Conservation (phyloP, 2,797 vertebrate species). For the Argya squamiceps region DNA sequence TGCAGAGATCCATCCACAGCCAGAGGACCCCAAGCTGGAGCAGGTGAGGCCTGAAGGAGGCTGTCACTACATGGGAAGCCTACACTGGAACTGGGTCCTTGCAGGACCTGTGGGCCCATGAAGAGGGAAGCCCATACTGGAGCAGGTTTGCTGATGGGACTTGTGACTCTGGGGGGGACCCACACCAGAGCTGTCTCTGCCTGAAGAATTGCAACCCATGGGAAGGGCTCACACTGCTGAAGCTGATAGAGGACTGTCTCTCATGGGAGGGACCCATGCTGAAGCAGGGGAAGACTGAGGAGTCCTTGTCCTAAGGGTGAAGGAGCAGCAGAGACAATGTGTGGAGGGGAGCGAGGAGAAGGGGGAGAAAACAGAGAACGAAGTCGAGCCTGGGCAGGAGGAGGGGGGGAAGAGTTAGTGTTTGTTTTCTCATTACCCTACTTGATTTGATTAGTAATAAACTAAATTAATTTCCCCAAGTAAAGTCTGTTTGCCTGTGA, state of each 20-base stretch:
- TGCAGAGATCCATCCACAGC: background rate
- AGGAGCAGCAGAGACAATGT: background rate
- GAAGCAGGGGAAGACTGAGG: background rate
- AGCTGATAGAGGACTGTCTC: background rate
- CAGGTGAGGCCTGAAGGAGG: background rate
- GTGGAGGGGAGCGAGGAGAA: too few relatives aligned
- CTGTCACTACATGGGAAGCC: too few relatives aligned
- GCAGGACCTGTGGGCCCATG: accelerated
- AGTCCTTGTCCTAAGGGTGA: background rate
- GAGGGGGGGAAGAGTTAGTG: background rate
- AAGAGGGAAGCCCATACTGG: too few relatives aligned
- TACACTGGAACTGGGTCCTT: too few relatives aligned
- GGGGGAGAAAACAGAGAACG: accelerated
- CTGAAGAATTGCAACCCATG: background rate
- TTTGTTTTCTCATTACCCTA: background rate
- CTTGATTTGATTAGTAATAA: background rate
- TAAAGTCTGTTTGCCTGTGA: background rate
- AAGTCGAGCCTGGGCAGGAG: background rate
- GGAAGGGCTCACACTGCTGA: background rate
- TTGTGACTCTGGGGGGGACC: accelerated
- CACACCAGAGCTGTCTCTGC: background rate
- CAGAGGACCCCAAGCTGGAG: accelerated
- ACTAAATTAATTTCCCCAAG: background rate
- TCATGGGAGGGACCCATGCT: accelerated
- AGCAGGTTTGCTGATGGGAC: background rate